Evolutionary conservation across 23 tunicate species (phyloP).

Genomic region (Clavelina lepadiformis): DNA sequence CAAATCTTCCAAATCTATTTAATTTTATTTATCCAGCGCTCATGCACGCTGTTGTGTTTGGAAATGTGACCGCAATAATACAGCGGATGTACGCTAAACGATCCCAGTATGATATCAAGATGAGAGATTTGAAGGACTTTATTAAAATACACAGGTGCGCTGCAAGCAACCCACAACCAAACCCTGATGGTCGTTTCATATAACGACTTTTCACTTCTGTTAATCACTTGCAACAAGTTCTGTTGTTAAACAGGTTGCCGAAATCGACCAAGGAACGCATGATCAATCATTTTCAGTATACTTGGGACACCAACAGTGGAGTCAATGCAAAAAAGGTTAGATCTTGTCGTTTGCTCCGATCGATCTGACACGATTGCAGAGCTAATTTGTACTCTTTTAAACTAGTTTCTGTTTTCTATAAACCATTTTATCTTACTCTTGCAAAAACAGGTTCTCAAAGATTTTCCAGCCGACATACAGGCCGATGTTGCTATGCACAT

Average conservation of each 20-base stretch:
- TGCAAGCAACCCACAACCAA: background rate
- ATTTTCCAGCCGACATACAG: slow-evolving; percentile 44
- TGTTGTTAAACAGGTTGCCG: slow-evolving; percentile 14
- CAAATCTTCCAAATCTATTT: too few relatives aligned
- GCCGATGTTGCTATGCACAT: slow-evolving; percentile 62
- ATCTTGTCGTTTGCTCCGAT: background rate
- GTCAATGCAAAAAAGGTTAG: slow-evolving; percentile 45
- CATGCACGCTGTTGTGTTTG: slow-evolving; percentile 85
- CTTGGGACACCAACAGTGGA: slow-evolving; percentile 47
- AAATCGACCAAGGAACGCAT: slow-evolving; percentile 37
- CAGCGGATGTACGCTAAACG: slow-evolving; percentile 56
- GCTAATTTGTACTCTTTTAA: too few relatives aligned
- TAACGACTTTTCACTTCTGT: background rate
- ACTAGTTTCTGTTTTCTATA: background rate
- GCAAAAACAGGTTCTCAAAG: slow-evolving; percentile 69
- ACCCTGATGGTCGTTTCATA: background rate
- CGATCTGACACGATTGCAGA: too few relatives aligned
- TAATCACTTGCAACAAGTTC: background rate
- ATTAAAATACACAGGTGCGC: slow-evolving; percentile 33
- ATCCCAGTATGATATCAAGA: slow-evolving; percentile 49
- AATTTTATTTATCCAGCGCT: slow-evolving; percentile 13
- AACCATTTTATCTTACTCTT: too few relatives aligned
- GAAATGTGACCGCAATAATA: slow-evolving; percentile 73
- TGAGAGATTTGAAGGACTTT: slow-evolving; percentile 68
- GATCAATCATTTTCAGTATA: slow-evolving; percentile 53